Conservation (phyloP, 2,797 vertebrate species). For the Poecilia gillii region DNA sequence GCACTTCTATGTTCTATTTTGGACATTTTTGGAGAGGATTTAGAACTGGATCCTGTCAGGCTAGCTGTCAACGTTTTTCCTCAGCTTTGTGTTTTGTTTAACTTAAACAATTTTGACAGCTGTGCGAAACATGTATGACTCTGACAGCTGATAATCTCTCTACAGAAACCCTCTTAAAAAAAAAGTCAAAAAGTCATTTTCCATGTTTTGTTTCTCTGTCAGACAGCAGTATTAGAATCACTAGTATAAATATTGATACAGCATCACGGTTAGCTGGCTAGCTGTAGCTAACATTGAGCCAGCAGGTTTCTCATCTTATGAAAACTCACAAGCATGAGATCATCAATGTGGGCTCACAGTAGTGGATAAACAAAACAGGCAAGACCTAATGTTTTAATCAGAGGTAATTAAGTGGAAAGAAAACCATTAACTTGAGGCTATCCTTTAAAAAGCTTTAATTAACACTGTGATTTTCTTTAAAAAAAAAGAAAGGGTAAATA, state of each 20-base stretch:
- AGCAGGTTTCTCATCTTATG: background rate
- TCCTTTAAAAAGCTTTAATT: background rate
- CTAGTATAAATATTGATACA: background rate
- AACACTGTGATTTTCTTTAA: background rate
- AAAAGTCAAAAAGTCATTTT: background rate
- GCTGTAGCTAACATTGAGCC: background rate
- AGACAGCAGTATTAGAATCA: background rate
- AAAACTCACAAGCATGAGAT: background rate
- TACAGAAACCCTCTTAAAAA: background rate
- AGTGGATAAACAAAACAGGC: background rate
- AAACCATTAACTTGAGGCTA: background rate
- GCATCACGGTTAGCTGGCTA: background rate
- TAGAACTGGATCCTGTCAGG: background rate
- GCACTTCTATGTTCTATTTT: too few species aligned
- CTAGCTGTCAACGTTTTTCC: background rate
- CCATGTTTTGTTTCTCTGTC: background rate
- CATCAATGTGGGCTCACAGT: background rate
- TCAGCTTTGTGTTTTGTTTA: background rate
- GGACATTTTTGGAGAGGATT: too few species aligned
- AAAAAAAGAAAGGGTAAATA: background rate
- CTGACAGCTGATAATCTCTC: background rate
- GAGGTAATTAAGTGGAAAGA: background rate
- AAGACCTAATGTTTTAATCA: background rate
- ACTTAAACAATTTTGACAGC: background rate
- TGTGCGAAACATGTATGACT: background rate